Percentiles rank a stretch among this genome's conserved stretches.
These are phyloP conservation scores for Gephyroberyx darwinii DNA, from an alignment of 2,797 vertebrate genomes.

Conservation along the genomic window DNA sequence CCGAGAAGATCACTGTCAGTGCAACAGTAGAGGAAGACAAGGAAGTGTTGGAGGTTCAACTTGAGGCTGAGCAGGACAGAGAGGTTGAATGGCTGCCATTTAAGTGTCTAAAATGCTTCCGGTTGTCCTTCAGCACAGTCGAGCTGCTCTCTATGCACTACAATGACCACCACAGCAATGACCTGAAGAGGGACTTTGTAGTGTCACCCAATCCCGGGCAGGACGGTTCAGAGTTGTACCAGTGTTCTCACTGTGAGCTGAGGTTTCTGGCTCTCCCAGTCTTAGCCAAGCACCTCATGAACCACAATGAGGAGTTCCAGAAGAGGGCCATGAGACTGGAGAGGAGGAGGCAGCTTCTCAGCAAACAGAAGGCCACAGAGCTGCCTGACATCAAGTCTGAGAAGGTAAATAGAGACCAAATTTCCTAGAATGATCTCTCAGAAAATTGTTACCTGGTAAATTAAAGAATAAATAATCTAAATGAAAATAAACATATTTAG, in stretches of 20 bases:
- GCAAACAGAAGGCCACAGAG: slow-evolving; percentile 89
- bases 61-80: slow-evolving; percentile 82
- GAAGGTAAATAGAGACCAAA: slow-evolving; percentile 83
- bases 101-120: slow-evolving; percentile 96
- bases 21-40: slow-evolving; percentile 72
- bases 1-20: slow-evolving; percentile 76
- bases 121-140: slow-evolving; percentile 90
- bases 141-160: slow-evolving; percentile 96
- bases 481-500: not conserved
- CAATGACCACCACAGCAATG: slow-evolving; percentile 92
- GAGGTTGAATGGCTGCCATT: slow-evolving; percentile 92
- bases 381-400: slow-evolving; percentile 87
- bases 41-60: slow-evolving; percentile 81
- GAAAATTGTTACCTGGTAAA: not conserved
- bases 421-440: not conserved
- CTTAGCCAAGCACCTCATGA: slow-evolving; percentile 89
- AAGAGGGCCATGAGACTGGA: slow-evolving; percentile 93
- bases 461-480: not conserved
- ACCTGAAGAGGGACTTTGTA: slow-evolving; percentile 94
- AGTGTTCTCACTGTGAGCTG: slow-evolving; percentile 94
- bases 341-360: slow-evolving; percentile 91
- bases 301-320: slow-evolving; percentile 96
- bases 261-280: slow-evolving; percentile 88
- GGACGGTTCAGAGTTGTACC: slow-evolving; percentile 87
- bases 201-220: slow-evolving; percentile 83